Evolutionary conservation across 2,888 invertebrate species (phyloP).

Genomic region (Pinctada fucata): DNA sequence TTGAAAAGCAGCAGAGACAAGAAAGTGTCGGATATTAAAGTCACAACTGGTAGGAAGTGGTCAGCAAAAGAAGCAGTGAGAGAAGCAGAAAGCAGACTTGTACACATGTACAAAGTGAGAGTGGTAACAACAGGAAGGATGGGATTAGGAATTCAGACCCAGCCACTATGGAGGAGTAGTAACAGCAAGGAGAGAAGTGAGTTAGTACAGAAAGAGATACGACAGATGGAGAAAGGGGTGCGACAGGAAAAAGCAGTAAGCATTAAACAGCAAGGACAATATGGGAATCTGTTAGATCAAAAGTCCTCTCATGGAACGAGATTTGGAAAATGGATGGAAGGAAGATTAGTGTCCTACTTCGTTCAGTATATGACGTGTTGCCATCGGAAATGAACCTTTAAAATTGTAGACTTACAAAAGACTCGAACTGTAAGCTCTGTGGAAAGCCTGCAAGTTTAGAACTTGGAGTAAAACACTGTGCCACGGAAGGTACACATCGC

Average conservation of each 20-base stretch:
- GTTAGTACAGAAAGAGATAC: conserved; percentile 10
- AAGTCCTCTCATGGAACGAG: neutral
- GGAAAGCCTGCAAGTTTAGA: neutral
- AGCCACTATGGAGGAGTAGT: neutral
- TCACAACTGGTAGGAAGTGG: neutral
- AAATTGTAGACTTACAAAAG: conserved; percentile 1
- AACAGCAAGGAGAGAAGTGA: conserved; percentile 4
- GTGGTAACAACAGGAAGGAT: neutral
- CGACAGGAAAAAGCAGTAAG: conserved; percentile 4
- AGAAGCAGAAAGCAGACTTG: neutral
- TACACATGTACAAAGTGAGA: neutral
- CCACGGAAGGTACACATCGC: conserved; percentile 3
- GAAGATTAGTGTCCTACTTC: neutral
- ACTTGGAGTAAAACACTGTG: neutral
- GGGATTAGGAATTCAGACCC: neutral
- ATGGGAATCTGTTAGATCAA: neutral
- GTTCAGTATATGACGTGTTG: conserved; percentile 1
- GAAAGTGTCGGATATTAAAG: neutral
- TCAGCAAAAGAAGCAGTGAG: neutral
- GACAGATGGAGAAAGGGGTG: neutral
- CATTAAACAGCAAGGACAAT: conserved; percentile 12
- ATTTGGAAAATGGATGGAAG: conserved; percentile 7
- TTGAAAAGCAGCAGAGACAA: neutral
- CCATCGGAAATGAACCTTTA: conserved; percentile 5
- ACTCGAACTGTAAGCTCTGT: neutral